Evolutionary conservation across 2,888 invertebrate genomes (phyloP).

Genomic region (Pammene fasciana): DNA sequence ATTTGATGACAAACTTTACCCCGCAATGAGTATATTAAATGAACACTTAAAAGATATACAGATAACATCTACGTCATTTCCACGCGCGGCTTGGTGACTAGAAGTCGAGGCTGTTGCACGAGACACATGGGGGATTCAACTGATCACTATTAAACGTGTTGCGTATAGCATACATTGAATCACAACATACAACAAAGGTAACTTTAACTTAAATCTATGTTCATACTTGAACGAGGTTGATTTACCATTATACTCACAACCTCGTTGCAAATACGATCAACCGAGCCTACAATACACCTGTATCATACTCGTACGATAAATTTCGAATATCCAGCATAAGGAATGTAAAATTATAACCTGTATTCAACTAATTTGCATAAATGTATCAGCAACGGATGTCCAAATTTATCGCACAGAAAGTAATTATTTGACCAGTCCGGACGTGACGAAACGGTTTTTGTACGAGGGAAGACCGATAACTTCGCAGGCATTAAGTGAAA

Average conservation of each 20-base stretch:
- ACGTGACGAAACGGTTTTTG: slow-evolving; percentile 21
- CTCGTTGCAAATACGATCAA: slow-evolving; percentile 45
- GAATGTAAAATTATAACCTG: background rate
- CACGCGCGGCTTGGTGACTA: slow-evolving; percentile 43
- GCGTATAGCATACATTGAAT: slow-evolving; percentile 40
- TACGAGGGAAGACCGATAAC: no score
- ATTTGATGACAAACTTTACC: slow-evolving; percentile 43
- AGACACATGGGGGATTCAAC: slow-evolving; percentile 49
- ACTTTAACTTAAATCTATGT: slow-evolving; percentile 59
- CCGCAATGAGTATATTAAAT: slow-evolving; percentile 31
- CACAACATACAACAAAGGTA: slow-evolving; percentile 63
- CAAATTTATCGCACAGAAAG: slow-evolving; percentile 25
- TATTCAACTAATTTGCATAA: background rate
- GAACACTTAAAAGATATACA: slow-evolving; percentile 40
- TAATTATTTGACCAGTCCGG: slow-evolving; percentile 18
- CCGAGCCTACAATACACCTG: slow-evolving; percentile 30
- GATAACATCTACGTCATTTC: slow-evolving; percentile 48
- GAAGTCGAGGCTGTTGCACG: slow-evolving; percentile 70
- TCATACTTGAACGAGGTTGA: slow-evolving; percentile 50
- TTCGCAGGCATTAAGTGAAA: no score
- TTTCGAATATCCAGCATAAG: slow-evolving; percentile 6
- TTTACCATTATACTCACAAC: slow-evolving; percentile 48
- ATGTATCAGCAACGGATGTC: background rate
- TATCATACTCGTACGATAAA: slow-evolving; percentile 17
- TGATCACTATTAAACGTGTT: slow-evolving; percentile 42